phyloP scores from a whole-genome alignment of 2,888 invertebrate genomes.

The Meliscaeva auricollis region DNA sequence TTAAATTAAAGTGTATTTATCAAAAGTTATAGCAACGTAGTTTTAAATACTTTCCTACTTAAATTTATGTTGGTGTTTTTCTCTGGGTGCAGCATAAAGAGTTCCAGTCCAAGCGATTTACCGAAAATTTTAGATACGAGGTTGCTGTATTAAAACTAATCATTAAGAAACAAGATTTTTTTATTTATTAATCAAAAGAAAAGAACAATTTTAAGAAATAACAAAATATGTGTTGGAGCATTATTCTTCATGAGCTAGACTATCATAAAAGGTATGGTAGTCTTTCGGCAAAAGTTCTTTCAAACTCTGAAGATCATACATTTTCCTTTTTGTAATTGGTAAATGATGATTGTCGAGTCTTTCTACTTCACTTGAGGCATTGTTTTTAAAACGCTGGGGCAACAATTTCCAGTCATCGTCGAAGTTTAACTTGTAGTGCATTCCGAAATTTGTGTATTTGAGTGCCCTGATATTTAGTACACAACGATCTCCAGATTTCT shows the following conservation, averaged over 20 bases:
- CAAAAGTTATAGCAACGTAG: no score
- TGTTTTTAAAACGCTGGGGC: conserved; percentile 30
- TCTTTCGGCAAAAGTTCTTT: conserved; percentile 9
- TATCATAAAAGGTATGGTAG: neutral
- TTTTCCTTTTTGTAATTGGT: neutral
- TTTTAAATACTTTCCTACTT: no score
- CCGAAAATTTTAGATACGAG: conserved; percentile 3
- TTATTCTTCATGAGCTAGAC: neutral
- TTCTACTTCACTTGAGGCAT: conserved; percentile 11
- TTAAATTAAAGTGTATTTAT: no score
- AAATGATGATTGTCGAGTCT: neutral
- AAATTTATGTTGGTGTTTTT: no score
- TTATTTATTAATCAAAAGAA: neutral
- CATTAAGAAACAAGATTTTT: neutral
- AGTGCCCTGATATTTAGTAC: conserved; percentile 24
- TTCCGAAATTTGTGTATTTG: conserved; percentile 27
- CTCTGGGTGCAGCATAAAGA: neutral
- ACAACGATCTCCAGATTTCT: conserved; percentile 34
- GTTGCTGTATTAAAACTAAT: conserved; percentile 5
- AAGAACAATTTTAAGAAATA: neutral
- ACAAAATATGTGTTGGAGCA: neutral
- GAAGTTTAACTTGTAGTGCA: conserved; percentile 13
- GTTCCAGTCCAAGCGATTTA: neutral
- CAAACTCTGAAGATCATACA: conserved; percentile 12
- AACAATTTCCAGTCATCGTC: conserved; percentile 23